Conservation (phyloP, 2,888 invertebrate genomes). For the Antitype chi region DNA sequence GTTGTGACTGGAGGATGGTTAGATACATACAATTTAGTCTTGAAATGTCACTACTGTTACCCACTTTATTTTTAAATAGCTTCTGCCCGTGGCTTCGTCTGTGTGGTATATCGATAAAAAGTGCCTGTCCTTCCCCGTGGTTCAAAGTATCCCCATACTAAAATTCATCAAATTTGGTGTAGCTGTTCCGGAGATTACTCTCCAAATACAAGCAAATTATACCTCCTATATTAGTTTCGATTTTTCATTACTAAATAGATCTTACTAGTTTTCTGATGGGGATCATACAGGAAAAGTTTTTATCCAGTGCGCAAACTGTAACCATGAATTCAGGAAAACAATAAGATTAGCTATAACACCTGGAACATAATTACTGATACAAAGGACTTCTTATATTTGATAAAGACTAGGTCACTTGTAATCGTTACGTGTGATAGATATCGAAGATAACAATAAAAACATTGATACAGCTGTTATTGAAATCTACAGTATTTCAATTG, state of each 20-base stretch:
- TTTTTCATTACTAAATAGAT: background rate
- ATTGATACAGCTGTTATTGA: slow-evolving; percentile 23
- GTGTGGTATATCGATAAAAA: too few relatives aligned
- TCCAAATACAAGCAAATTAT: too few relatives aligned
- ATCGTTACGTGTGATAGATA: slow-evolving; percentile 26
- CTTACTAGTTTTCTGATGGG: background rate
- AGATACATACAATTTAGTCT: background rate
- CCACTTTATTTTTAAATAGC: background rate
- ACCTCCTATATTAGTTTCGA: background rate
- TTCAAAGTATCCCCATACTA: too few relatives aligned
- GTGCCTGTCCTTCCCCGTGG: too few relatives aligned
- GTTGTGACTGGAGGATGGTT: background rate
- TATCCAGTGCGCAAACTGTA: too few relatives aligned
- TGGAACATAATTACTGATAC: slow-evolving; percentile 8
- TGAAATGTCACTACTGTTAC: background rate
- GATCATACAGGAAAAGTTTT: too few relatives aligned
- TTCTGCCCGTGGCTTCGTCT: too few relatives aligned
- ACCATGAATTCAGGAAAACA: too few relatives aligned
- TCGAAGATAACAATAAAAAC: slow-evolving; percentile 40
- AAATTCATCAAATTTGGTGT: too few relatives aligned
- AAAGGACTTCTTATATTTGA: slow-evolving; percentile 4
- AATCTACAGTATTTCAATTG: background rate
- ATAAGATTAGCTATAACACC: background rate
- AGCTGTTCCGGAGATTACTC: too few relatives aligned
- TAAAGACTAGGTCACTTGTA: slow-evolving; percentile 38